Evolutionary conservation across 2,888 invertebrate genomes (phyloP), one percentile per base, ranked within the genome.

Genomic region (Spisula solida): DNA sequence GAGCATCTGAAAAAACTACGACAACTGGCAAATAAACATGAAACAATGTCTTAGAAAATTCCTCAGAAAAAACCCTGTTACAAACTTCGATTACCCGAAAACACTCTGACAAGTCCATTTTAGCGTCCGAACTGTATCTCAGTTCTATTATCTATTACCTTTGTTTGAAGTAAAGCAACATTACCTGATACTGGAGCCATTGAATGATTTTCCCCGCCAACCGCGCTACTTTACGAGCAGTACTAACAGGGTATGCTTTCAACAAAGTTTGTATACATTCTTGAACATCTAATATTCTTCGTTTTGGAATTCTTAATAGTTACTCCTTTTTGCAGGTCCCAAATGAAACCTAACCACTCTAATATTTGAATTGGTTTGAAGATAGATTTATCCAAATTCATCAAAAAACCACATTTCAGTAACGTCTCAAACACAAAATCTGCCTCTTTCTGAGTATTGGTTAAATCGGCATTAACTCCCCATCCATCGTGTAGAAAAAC

Each of bases 111-210:
- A n/a, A n/a, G n/a, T n/a, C n/a, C n/a, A n/a, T n/a, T n/a, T n/a
- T 2, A 14, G 8, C 55, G 2, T 18, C 18, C 18, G 55, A 18
- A 55, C 55, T 55, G n/a, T n/a, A n/a, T n/a, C n/a, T n/a, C n/a
- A n/a, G n/a, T n/a, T n/a, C n/a, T n/a, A n/a, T n/a, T n/a, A n/a
- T n/a, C n/a, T n/a, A n/a, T n/a, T n/a, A n/a, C n/a, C n/a, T n/a
- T n/a, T n/a, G n/a, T n/a, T n/a, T n/a, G n/a, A n/a, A n/a, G n/a
- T n/a, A n/a, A n/a, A n/a, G 82, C 60, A 20, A 82, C 8, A n/a
- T 56, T 82, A 6, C 82, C 82, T 60, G 60, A 31, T 16, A 82
- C 82, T 16, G 56, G 82, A 14, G 31, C 31, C 82, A 82, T 82
- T 60, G 82, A n/a, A 82, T 41, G 6, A 82, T 56, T 82, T 56